Base-by-base conservation (phyloP, 2,888 invertebrate species). In the Macrophya alboannulata region DNA sequence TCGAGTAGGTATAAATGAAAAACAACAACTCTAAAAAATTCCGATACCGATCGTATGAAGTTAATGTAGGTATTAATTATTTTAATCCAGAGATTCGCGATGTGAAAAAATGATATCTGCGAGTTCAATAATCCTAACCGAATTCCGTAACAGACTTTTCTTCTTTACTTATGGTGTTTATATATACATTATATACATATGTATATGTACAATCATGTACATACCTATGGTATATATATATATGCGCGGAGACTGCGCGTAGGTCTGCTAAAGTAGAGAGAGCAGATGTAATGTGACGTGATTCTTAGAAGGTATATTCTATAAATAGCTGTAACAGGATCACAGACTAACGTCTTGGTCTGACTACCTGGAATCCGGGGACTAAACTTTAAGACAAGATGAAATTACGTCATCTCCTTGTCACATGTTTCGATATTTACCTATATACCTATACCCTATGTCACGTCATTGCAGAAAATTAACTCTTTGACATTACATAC, bases 321-420 rank as follows among this genome's bases (percentile, higher is more conserved):
- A 83, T 83, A 83, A 83, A 83, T 83, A 83, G 68, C 45, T 55
- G 62, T 71, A 71, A 83, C 83, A 83, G 83, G 83, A 83, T 83
- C 83, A 71, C 43, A 82, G 40, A 43, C 62, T n/a, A 37, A 62
- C 83, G 17, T 83, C 37, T 31, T 68, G 17, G 68, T 68, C 68
- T 68, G 48, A 21, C 68, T 83, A 83, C 83, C 83, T 83, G 83
- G 83, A 83, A 82, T 40, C 65, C 37, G 31, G 59, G 31, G n/a
- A 59, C 79, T 59, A 31, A 79, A 59, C 17, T 79, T 55, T 17
- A 4, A 79, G 55, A 79, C 31, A 25, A 55, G 12, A 71, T 62
- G 62, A n/a, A 25, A 76, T 79, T 79, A 59, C 79, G 79, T 79
- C 76, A 76, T 79, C 31, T 59, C n/a, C 40, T 45, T 55, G 79